Conservation (phyloP, 2,113 vertebrate species). For the Ploceus nigricollis region DNA sequence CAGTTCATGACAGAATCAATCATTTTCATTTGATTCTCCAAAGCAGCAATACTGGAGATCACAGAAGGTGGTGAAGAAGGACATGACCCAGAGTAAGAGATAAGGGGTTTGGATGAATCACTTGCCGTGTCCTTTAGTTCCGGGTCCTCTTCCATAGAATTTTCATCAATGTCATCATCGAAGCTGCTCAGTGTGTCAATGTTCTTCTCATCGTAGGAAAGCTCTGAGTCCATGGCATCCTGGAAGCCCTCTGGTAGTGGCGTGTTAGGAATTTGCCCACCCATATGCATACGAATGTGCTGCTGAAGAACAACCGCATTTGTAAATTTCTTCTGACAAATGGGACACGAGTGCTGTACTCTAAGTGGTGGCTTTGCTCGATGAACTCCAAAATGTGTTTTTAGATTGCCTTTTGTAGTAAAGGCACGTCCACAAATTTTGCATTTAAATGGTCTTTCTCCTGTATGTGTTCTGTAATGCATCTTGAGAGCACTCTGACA, state of each 20-base stretch:
- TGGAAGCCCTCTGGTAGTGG: conserved; percentile 89
- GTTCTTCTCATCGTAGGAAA: conserved; percentile 89
- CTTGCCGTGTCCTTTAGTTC: conserved; percentile 81
- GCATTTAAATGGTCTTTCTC: conserved; percentile 98
- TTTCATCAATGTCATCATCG: conserved; percentile 91
- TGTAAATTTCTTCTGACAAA: conserved; percentile 99
- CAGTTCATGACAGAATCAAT: conserved; percentile 91
- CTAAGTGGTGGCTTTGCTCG: conserved; percentile 95
- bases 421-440: conserved; percentile 98
- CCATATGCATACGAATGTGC: conserved; percentile 99
- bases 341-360: conserved; percentile 97
- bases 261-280: conserved; percentile 95
- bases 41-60: conserved; percentile 94
- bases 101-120: conserved; percentile 78
- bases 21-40: conserved; percentile 99
- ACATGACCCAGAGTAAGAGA: conserved; percentile 79
- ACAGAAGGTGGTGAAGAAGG: conserved; percentile 91
- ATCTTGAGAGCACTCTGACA: conserved; percentile 99
- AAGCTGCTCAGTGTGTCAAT: conserved; percentile 87
- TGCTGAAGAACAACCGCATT: conserved; percentile 97
- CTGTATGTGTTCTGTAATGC: conserved; percentile 98
- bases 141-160: conserved; percentile 89
- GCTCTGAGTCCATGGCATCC: conserved; percentile 88
- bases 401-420: conserved; percentile 98
- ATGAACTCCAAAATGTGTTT: conserved; percentile 98